Percentiles rank a stretch among this genome's conserved stretches.
Evolutionary conservation across 2,888 invertebrate species (phyloP).

Genomic region (Aphidoletes aphidimyza): DNA sequence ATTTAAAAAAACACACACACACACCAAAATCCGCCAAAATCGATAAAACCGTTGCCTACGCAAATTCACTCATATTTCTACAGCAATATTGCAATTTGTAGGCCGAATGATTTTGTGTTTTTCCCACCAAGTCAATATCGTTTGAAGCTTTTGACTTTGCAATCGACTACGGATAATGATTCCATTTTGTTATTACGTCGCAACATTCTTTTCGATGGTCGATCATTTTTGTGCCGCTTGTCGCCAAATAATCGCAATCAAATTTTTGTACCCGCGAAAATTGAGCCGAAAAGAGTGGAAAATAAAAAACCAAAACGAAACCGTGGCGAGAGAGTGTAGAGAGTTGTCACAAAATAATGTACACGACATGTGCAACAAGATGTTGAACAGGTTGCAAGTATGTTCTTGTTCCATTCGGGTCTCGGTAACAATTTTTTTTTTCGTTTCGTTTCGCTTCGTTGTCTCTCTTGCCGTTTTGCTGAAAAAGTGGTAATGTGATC

Average conservation of each 20-base stretch:
- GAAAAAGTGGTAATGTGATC: neutral
- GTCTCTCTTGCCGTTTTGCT: too few relatives aligned
- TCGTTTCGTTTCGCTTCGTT: too few relatives aligned
- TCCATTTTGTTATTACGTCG: neutral
- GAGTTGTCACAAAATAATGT: neutral
- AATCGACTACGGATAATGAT: neutral
- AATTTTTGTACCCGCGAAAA: neutral
- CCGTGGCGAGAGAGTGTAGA: neutral
- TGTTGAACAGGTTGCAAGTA: slow-evolving; percentile 48
- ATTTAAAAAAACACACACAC: too few relatives aligned
- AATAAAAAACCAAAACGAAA: neutral
- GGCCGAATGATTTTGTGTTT: neutral
- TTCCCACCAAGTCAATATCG: neutral
- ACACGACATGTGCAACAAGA: slow-evolving; percentile 47
- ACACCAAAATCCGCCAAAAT: slow-evolving; percentile 1
- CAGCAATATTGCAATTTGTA: neutral
- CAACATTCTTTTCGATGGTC: neutral
- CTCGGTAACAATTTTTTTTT: neutral
- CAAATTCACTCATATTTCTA: neutral
- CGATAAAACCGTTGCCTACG: slow-evolving; percentile 37
- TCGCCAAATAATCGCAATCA: neutral
- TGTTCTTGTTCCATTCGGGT: neutral
- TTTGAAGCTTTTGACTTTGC: neutral
- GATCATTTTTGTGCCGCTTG: neutral
- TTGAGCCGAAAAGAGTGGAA: neutral